A percentile compares a stretch with the other conserved stretches of the same genome.
phyloP scores from a whole-genome alignment of 2,888 invertebrate species.

The Flabesymbios commensalis region DNA sequence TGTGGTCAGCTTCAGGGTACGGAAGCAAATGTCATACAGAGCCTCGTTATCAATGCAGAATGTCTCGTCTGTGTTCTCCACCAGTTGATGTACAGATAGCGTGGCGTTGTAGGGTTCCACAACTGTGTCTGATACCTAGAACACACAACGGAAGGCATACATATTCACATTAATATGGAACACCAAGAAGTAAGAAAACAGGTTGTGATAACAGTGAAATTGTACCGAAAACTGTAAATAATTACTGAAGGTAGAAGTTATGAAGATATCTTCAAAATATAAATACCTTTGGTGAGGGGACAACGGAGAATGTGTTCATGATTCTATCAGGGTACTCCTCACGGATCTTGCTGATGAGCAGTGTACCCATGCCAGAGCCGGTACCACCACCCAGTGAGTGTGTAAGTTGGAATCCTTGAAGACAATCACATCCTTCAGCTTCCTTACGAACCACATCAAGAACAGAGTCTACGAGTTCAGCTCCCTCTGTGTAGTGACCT shows the following conservation, averaged over 20 bases:
- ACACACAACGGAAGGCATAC: slow-evolving; percentile 2
- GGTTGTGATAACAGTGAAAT: too few relatives aligned
- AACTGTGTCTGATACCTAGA: slow-evolving; percentile 73
- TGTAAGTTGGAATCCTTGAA: slow-evolving; percentile 68
- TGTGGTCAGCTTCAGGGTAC: slow-evolving; percentile 64
- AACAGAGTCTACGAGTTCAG: slow-evolving; percentile 58
- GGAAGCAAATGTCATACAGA: slow-evolving; percentile 67
- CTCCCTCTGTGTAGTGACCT: slow-evolving; percentile 68
- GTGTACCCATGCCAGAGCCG: slow-evolving; percentile 83
- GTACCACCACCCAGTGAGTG: slow-evolving; percentile 84
- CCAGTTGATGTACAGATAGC: slow-evolving; percentile 69
- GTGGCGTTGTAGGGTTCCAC: slow-evolving; percentile 82
- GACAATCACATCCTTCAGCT: slow-evolving; percentile 65
- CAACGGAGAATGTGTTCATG: slow-evolving; percentile 95
- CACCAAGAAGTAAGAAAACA: too few relatives aligned
- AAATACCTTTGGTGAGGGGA: slow-evolving; percentile 79
- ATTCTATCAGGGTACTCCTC: slow-evolving; percentile 98
- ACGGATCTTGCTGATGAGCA: slow-evolving; percentile 92
- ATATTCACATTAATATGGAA: too few relatives aligned
- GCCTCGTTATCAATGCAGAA: slow-evolving; percentile 67
- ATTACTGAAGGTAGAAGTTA: too few relatives aligned
- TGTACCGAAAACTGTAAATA: too few relatives aligned
- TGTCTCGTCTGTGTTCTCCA: slow-evolving; percentile 65
- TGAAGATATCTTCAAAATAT: too few relatives aligned
- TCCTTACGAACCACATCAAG: slow-evolving; percentile 59